Conservation (phyloP, 1,140 invertebrate genomes). For the Achroia grisella region DNA sequence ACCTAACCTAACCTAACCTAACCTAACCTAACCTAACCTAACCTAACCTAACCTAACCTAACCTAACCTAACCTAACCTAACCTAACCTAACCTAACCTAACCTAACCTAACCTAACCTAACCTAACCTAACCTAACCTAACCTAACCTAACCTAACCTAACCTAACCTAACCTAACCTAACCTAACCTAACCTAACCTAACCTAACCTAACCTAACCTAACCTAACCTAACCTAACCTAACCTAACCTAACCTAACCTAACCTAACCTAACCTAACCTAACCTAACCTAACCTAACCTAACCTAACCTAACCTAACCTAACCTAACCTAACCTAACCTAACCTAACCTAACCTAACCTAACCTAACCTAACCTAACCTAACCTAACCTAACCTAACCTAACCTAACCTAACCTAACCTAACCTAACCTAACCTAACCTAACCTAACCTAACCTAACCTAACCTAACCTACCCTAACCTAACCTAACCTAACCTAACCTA, state of each 20-base stretch:
- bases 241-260: constrained; percentile 22
- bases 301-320: constrained; percentile 25
- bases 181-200: constrained; percentile 28
- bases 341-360: constrained; percentile 28
- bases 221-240: constrained; percentile 19
- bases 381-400: constrained; percentile 23
- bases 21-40: constrained; percentile 40
- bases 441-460: constrained; percentile 20
- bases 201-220: constrained; percentile 19
- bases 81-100: constrained; percentile 25
- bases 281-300: constrained; percentile 24
- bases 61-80: constrained; percentile 28
- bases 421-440: constrained; percentile 21
- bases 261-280: constrained; percentile 24
- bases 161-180: constrained; percentile 17
- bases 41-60: constrained; percentile 26
- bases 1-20: constrained; percentile 52
- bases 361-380: constrained; percentile 26
- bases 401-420: constrained; percentile 16
- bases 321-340: constrained; percentile 26
- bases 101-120: constrained; percentile 23
- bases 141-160: constrained; percentile 11
- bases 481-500: constrained; percentile 17
- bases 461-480: no score
- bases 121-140: constrained; percentile 15